These are phyloP conservation scores for Drosophila pseudotalamancana DNA, from an alignment of 2,888 invertebrate genomes.

Conservation along the genomic window DNA sequence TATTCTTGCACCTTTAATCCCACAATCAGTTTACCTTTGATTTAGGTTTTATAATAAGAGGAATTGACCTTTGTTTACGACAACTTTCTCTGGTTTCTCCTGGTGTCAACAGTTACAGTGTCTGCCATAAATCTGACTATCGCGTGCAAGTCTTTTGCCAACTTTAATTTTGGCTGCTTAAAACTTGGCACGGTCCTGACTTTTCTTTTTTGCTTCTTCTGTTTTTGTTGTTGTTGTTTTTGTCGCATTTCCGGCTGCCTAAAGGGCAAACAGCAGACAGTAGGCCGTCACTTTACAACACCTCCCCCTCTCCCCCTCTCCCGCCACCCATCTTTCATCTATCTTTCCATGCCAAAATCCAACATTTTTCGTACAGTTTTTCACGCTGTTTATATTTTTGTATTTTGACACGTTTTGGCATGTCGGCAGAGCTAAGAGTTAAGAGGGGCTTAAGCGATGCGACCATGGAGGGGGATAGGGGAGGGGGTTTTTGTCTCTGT, in stretches of 20 bases:
- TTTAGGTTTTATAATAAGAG: neutral
- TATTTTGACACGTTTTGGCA: conserved; percentile 80
- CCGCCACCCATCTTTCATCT: no score
- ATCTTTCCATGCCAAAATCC: conserved; percentile 17
- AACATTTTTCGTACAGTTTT: conserved; percentile 60
- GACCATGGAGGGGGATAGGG: no score
- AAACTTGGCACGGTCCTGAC: conserved; percentile 21
- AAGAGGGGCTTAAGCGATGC: neutral
- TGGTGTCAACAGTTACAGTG: conserved; percentile 3
- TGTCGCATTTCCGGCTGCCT: conserved; percentile 43
- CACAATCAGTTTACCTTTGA: neutral
- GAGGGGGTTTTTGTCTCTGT: no score
- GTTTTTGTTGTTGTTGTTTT: conserved; percentile 14
- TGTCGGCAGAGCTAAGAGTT: conserved; percentile 30
- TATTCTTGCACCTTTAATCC: no score
- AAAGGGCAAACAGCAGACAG: conserved; percentile 49
- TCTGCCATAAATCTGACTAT: conserved; percentile 19
- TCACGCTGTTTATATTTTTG: conserved; percentile 73
- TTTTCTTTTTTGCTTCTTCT: neutral
- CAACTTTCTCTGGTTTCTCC: conserved; percentile 21
- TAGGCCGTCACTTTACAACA: conserved; percentile 8
- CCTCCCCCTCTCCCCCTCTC: neutral
- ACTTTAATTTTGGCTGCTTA: conserved; percentile 32
- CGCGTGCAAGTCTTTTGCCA: conserved; percentile 12
- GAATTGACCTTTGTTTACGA: neutral